Base-by-base conservation (phyloP, 2,888 invertebrate genomes). In the Diploptera punctata region DNA sequence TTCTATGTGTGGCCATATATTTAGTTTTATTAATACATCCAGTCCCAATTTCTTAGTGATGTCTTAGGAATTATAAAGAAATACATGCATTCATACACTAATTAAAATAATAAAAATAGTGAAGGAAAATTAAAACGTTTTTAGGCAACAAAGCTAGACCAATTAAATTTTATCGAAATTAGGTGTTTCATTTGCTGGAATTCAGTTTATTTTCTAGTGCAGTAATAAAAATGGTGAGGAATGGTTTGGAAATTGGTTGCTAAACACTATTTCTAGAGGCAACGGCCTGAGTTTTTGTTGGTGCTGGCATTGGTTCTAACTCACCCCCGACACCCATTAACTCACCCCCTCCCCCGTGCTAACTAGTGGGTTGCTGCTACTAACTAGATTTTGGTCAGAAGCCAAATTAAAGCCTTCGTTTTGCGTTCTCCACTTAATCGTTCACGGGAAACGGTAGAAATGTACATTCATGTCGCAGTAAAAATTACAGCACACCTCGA, bases 341-440 rank as follows among this genome's bases (percentile, higher is more conserved):
- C n/a, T 57, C 29, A 57, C n/a, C 57, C 57, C n/a, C 57, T 16
- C 57, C 29, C 13, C 52, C 10, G 21, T 16, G 57, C 57, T 57
- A 57, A 57, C 57, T 57, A 9, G 1, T 52, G 52, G 52, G 52
- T 52, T 62, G n/a, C 43, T 7, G 19, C 62, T 65, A 4, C 67
- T 71, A 71, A 71, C 71, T 65, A 67, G 57, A 65, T 65, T 67
- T 71, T 71, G 71, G 71, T 71, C 67, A 71, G 67, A 21, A 38
- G 71, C 71, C 71, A 71, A 71, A 54, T 71, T 54, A 57, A 67
- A 71, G 57, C 54, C 67, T 65, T 65, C 21, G 24, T 19, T 43
- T 19, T 62, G 38, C n/a, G 13, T 24, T 21, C 33, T 31, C 29
- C 4, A 16, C 44, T 47, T 65, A 65, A 65, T 65, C 65, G 26